Conservation (phyloP, 1,140 invertebrate species). For the Psix sp. region DNA sequence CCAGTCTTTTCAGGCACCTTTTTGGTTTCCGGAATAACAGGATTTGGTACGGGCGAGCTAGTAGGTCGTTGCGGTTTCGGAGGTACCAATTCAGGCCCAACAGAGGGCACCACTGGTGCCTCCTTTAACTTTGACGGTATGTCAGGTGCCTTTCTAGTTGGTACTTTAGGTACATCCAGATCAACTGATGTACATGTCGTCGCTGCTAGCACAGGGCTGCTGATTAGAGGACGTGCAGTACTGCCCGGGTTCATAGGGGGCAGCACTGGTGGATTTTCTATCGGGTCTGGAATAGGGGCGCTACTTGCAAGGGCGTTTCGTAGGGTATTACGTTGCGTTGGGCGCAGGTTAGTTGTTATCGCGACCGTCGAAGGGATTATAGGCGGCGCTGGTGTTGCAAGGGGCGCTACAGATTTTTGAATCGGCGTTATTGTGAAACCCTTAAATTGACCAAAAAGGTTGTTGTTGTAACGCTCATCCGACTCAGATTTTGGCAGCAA, state of each 20-base stretch:
- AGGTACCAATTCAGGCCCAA: slow-evolving; percentile 9
- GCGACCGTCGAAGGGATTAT: slow-evolving; percentile 70
- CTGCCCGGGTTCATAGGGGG: slow-evolving; percentile 79
- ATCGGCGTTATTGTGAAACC: slow-evolving; percentile 87
- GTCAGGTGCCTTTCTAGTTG: slow-evolving; percentile 77
- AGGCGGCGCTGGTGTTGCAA: slow-evolving; percentile 73
- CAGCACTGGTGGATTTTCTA: slow-evolving; percentile 77
- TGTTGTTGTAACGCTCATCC: slow-evolving; percentile 77
- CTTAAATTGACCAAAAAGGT: slow-evolving; percentile 90
- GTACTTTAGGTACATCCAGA: slow-evolving; percentile 79
- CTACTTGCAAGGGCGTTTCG: slow-evolving; percentile 25
- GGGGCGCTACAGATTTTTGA: slow-evolving; percentile 72
- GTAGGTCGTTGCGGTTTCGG: slow-evolving; percentile 61
- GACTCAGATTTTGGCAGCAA: slow-evolving; percentile 77
- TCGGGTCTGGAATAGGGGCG: slow-evolving; percentile 62
- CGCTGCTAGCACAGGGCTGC: slow-evolving; percentile 86
- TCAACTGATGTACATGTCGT: slow-evolving; percentile 88
- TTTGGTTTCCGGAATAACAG: slow-evolving; percentile 65
- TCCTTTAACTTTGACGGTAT: slow-evolving; percentile 75
- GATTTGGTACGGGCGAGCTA: slow-evolving; percentile 56
- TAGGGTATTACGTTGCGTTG: slow-evolving; percentile 62
- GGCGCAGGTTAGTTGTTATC: slow-evolving; percentile 69
- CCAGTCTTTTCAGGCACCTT: slow-evolving; percentile 75
- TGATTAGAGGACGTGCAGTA: slow-evolving; percentile 84
- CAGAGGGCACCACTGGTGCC: slow-evolving; percentile 35